Evolutionary conservation across 2,797 vertebrate genomes (phyloP), one percentile per base, ranked within the genome.

Genomic region (Carapus acus): DNA sequence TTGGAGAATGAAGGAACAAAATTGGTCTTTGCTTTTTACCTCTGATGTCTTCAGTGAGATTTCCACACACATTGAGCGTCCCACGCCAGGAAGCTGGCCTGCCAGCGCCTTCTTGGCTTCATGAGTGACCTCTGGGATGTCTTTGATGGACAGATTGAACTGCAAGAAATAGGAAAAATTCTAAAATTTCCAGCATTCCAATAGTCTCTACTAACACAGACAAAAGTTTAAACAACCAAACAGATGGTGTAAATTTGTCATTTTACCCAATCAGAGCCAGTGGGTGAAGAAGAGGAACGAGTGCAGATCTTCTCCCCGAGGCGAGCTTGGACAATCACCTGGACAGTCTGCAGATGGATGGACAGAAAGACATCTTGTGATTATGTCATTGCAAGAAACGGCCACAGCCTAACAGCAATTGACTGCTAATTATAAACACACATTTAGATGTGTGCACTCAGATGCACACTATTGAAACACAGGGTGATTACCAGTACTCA

Each of bases 131-230:
- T 99, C 96, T 44, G 96, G 93, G 82, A 99, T 97, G 71, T 99
- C 96, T 89, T 98, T 98, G 76, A 99, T 98, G 62, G 94, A 94
- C 74, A 99, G 83, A 75, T 98, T 98, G 78, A 99, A 99, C 96
- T 99, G 73, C 29, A 76, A 65, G 29, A 73, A 76, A 53, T 3
- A 31, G 47, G 0, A 34, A 23, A 2, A 8, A 56, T 14, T n/a
- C n/a, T n/a, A n/a, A n/a, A n/a, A n/a, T n/a, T n/a, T n/a, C n/a
- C n/a, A n/a, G n/a, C n/a, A n/a, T n/a, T n/a, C n/a, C n/a, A n/a
- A n/a, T n/a, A n/a, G n/a, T n/a, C n/a, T n/a, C n/a, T n/a, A n/a
- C n/a, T n/a, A n/a, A n/a, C n/a, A n/a, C n/a, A n/a, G n/a, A n/a
- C n/a, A n/a, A n/a, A n/a, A n/a, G n/a, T n/a, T n/a, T n/a, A n/a